A percentile compares a stretch with the other conserved stretches of the same genome.
Evolutionary conservation across 1,140 invertebrate species (phyloP).

Genomic region (Ceratosolen solmsi): DNA sequence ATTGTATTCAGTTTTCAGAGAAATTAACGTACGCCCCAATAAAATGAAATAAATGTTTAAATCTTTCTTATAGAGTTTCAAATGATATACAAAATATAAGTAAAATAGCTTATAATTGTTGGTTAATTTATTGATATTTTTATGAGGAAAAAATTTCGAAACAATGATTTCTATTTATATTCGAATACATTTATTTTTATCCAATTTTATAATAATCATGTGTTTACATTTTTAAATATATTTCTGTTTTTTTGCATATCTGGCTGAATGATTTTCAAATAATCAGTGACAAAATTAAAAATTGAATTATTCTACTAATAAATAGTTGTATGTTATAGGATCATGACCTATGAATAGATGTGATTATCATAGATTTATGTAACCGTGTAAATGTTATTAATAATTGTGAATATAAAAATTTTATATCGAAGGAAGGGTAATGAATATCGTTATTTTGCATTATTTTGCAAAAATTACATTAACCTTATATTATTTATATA

Average conservation of each 20-base stretch:
- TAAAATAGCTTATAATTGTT: too few relatives aligned
- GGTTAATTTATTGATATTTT: too few relatives aligned
- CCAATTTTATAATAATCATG: background rate
- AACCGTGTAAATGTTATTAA: background rate
- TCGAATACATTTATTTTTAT: background rate
- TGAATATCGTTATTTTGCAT: background rate
- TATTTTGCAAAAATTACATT: background rate
- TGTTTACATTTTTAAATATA: background rate
- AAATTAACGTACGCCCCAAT: too few relatives aligned
- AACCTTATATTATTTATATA: background rate
- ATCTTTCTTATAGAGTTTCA: too few relatives aligned
- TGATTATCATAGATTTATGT: background rate
- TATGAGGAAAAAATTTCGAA: too few relatives aligned
- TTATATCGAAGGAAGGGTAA: background rate
- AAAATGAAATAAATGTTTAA: too few relatives aligned
- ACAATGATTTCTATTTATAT: too few relatives aligned
- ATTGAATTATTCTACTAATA: background rate
- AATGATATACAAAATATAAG: too few relatives aligned
- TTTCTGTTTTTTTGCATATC: background rate
- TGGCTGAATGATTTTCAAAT: too few relatives aligned
- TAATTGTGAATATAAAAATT: background rate
- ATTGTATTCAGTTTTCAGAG: too few relatives aligned
- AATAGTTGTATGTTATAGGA: background rate
- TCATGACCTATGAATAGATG: slow-evolving; percentile 1
- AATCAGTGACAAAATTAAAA: too few relatives aligned